A percentile compares a stretch with the other conserved stretches of the same genome.
Conservation (phyloP, 1,140 invertebrate genomes). For the Drosophila littoralis region DNA sequence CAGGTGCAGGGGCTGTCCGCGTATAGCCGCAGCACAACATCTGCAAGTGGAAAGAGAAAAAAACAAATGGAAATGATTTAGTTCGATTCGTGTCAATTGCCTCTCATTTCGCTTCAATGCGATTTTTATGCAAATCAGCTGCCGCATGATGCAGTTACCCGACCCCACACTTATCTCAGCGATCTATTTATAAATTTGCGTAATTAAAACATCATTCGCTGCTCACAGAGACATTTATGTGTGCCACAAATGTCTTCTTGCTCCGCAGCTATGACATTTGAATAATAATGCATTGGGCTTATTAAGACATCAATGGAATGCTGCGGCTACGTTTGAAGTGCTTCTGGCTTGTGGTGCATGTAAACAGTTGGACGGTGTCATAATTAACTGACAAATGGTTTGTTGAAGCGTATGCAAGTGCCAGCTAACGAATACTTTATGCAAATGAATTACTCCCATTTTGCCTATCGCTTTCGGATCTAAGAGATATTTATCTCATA, state of each 20-base stretch:
- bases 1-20: conserved; percentile 36
- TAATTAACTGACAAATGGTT: conserved; percentile 45
- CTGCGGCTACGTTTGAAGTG: conserved; percentile 68
- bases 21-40: conserved; percentile 61
- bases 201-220: conserved; percentile 76
- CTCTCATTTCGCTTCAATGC: conserved; percentile 44
- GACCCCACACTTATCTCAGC: conserved; percentile 60
- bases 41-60: conserved; percentile 36
- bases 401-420: conserved; percentile 42
- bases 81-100: conserved; percentile 43
- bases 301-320: conserved; percentile 78
- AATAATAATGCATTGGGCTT: conserved; percentile 67
- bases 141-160: conserved; percentile 33
- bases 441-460: conserved; percentile 19
- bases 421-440: conserved; percentile 47
- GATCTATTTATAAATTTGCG: conserved; percentile 74
- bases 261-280: conserved; percentile 55
- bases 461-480: conserved; percentile 8
- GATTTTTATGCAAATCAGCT: conserved; percentile 55
- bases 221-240: conserved; percentile 24
- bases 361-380: conserved; percentile 50
- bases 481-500: neutral
- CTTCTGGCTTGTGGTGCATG: conserved; percentile 46
- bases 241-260: conserved; percentile 53
- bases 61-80: conserved; percentile 39